These are phyloP conservation scores for Spea hammondii DNA, from an alignment of 2,797 vertebrate genomes.

Conservation along the genomic window DNA sequence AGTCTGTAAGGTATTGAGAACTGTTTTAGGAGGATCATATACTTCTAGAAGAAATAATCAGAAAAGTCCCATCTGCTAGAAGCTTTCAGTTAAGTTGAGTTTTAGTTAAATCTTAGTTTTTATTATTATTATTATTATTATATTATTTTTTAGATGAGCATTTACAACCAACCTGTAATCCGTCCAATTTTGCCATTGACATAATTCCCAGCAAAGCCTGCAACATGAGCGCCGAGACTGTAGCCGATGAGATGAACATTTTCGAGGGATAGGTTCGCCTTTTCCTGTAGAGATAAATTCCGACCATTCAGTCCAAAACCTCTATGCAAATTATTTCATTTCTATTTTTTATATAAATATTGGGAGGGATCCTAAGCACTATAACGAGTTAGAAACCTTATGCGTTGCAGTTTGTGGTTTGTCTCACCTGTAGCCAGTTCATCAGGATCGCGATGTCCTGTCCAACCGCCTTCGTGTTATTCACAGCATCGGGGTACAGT, in stretches of 20 bases:
- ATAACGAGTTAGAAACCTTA: no score
- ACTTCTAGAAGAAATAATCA: no score
- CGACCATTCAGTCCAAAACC: no score
- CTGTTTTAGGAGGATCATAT: no score
- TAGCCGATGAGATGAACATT: slow-evolving; percentile 94
- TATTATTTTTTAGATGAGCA: background rate
- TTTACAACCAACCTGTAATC: slow-evolving; percentile 80
- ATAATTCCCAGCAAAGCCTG: slow-evolving; percentile 83
- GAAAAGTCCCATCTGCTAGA: no score
- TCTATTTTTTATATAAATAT: background rate
- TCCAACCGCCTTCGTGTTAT: slow-evolving; percentile 77
- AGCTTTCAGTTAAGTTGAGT: no score
- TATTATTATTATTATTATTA: no score
- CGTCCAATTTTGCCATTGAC: slow-evolving; percentile 82
- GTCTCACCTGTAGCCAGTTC: slow-evolving; percentile 87
- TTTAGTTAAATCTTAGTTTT: no score
- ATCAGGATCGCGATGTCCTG: slow-evolving; percentile 76
- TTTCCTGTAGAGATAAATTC: slow-evolving; percentile 68
- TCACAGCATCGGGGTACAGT: slow-evolving; percentile 86
- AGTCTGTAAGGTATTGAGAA: no score
- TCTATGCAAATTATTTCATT: background rate
- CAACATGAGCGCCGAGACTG: slow-evolving; percentile 92
- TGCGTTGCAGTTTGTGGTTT: no score
- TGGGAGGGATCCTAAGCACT: no score
- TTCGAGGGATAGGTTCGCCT: slow-evolving; percentile 71